Percentiles rank a stretch among this genome's conserved stretches.
Evolutionary conservation across 2,797 vertebrate genomes (phyloP).

Genomic region (Girardinus metallicus): DNA sequence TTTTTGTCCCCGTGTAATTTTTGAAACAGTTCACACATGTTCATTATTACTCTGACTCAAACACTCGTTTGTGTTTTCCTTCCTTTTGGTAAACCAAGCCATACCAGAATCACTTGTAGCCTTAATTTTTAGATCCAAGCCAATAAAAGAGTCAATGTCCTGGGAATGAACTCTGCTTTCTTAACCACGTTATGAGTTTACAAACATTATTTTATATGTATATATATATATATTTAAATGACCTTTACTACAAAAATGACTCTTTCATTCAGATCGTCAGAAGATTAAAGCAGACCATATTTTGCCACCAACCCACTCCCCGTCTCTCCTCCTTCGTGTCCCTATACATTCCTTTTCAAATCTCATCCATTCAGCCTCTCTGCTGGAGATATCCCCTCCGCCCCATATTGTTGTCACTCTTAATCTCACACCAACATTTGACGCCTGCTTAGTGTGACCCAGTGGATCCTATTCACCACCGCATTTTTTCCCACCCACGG

Average conservation of each 20-base stretch:
- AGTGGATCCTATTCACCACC: constrained; percentile 40
- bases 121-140: not conserved
- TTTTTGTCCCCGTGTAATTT: too few species aligned
- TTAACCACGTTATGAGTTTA: not conserved
- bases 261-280: not conserved
- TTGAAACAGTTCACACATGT: not conserved
- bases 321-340: constrained; percentile 1
- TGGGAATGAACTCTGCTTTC: not conserved
- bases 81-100: not conserved
- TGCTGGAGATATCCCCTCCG: constrained; percentile 18
- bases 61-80: not conserved
- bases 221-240: not conserved
- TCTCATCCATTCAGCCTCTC: constrained; percentile 19
- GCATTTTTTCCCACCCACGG: constrained; percentile 55
- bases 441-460: constrained; percentile 41
- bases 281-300: not conserved
- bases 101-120: not conserved
- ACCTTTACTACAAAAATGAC: not conserved
- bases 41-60: not conserved
- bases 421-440: constrained; percentile 35
- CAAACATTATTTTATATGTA: not conserved
- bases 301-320: not conserved
- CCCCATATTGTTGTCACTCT: constrained; percentile 47
- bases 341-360: constrained; percentile 41
- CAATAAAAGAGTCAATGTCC: not conserved